Base-by-base conservation (phyloP, 2,113 vertebrate species). In the Speoplatyrhinus poulsoni region DNA sequence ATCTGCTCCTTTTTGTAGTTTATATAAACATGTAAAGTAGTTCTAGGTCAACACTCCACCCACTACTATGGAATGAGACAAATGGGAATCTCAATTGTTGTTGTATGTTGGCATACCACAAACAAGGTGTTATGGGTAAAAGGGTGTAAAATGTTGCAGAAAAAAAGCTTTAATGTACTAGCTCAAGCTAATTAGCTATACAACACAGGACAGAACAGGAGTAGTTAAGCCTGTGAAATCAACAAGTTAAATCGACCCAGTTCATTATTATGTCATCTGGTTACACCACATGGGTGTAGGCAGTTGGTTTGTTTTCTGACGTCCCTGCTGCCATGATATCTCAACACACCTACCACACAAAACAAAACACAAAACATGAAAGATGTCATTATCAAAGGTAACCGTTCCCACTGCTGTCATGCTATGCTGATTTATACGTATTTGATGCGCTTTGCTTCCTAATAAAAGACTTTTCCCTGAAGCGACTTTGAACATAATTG, bases 241-340 rank as follows among this genome's bases (percentile, higher is more conserved):
- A 79, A 63, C 72, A 36, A 66, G 36, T 41, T 41, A 41, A 41
- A 41, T 41, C 36, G 5, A 41, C 36, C 72, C 57, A 70, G 64
- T 55, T 80, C 60, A 65, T 57, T 62, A 64, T 26, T 67, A 6
- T 46, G 59, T 67, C 15, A 72, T 69, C 46, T 48, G 12, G 33
- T 33, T 12, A 26, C 17, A 52, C 62, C 32, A 53, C 47, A 68
- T 60, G 46, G 19, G 48, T 64, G 36, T 41, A 76, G 32, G 26
- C 56, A 59, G 17, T 53, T 55, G 78, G 70, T 75, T 85, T 85
- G 72, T 76, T 83, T 64, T 62, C 16, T 67, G 72, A 52, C 77
- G 59, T 69, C 63, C 52, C 46, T 53, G 54, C 16, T 65, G 69
- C 69, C 59, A 73, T 60, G 58, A 47, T 62, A 68, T 56, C 67